Conservation (phyloP, 2,113 vertebrate genomes). For the Brachionichthys hirsutus region DNA sequence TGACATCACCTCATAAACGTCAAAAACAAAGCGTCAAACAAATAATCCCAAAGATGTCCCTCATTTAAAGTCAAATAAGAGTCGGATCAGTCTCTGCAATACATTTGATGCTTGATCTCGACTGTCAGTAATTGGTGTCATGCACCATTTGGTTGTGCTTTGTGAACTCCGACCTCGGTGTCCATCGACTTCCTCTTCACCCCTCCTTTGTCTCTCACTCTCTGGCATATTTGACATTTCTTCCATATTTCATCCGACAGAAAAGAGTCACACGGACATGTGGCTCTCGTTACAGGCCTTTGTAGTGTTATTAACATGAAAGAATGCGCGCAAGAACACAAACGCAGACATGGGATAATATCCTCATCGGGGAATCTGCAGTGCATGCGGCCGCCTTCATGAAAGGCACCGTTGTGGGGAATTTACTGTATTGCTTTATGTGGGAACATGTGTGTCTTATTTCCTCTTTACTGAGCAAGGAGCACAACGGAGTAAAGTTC, state of each 20-base stretch:
- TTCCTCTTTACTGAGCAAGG: slow-evolving; percentile 19
- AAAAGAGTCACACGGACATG: slow-evolving; percentile 61
- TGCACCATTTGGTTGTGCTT: too few species aligned
- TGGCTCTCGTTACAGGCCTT: slow-evolving; percentile 62
- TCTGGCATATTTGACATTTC: slow-evolving; percentile 64
- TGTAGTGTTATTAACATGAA: slow-evolving; percentile 57
- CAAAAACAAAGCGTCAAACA: neutral
- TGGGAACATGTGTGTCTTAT: slow-evolving; percentile 17
- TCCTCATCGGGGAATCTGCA: slow-evolving; percentile 35
- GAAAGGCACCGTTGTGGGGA: slow-evolving; percentile 35
- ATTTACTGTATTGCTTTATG: slow-evolving; percentile 10
- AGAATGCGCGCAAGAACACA: slow-evolving; percentile 25
- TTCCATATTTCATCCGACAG: slow-evolving; percentile 58
- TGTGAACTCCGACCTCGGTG: neutral
- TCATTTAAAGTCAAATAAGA: neutral
- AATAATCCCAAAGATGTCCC: slow-evolving; percentile 20
- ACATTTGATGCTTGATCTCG: neutral
- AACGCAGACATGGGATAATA: slow-evolving; percentile 31
- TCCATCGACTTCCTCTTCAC: neutral
- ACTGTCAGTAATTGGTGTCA: too few species aligned
- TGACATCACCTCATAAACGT: slow-evolving; percentile 42
- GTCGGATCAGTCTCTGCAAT: slow-evolving; percentile 3
- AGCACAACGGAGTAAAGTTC: slow-evolving; percentile 11
- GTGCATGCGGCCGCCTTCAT: slow-evolving; percentile 54
- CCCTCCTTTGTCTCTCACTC: slow-evolving; percentile 2